Conservation (phyloP, 1,140 invertebrate species). For the Hyposmocoma kahamanoa region DNA sequence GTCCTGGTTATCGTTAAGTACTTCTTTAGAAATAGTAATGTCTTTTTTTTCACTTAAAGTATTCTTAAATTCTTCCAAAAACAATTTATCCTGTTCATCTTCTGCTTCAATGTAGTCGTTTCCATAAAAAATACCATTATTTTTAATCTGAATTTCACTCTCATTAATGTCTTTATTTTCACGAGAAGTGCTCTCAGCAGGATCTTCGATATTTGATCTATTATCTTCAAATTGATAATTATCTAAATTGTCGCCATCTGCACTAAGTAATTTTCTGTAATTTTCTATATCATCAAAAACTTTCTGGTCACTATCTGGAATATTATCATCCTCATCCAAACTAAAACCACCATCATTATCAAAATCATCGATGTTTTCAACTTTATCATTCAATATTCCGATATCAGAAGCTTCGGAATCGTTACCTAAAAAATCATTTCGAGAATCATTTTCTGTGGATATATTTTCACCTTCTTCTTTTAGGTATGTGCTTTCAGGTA, state of each 20-base stretch:
- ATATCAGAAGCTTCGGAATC: no score
- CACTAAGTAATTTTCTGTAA: no score
- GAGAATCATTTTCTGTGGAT: no score
- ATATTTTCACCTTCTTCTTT: no score
- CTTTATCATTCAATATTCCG: background rate
- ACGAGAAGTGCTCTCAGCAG: slow-evolving; percentile 9
- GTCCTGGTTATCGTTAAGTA: background rate
- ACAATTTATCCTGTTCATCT: background rate
- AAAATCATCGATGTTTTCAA: background rate
- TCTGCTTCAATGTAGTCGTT: background rate
- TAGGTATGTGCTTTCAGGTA: no score
- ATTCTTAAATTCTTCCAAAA: background rate
- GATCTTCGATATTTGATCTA: slow-evolving; percentile 21
- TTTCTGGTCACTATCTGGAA: no score
- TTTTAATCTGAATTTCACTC: slow-evolving; percentile 6
- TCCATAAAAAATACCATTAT: slow-evolving; percentile 3
- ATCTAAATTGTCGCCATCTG: slow-evolving; percentile 16
- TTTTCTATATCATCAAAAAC: no score
- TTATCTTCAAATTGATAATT: slow-evolving; percentile 57
- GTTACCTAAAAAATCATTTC: no score
- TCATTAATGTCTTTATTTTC: slow-evolving; percentile 6
- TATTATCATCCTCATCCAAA: background rate
- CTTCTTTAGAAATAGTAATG: background rate
- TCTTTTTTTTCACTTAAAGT: background rate
- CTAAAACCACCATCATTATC: background rate